phyloP scores from a whole-genome alignment of 2,888 invertebrate genomes.

The Eueremaeus valkanovi region DNA sequence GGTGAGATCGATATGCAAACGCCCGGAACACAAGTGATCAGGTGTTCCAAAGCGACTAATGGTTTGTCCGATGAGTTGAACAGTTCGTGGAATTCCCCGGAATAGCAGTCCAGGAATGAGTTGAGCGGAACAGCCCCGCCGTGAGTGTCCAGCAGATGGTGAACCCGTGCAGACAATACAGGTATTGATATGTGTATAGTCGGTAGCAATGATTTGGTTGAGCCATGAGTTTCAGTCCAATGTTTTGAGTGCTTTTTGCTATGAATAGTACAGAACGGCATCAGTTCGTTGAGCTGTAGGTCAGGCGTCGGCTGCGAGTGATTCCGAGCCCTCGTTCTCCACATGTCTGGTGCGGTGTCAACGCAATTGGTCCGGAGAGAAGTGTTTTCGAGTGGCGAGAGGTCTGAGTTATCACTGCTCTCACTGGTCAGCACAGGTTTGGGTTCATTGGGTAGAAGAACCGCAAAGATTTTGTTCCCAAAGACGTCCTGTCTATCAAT shows the following conservation, averaged over 20 bases:
- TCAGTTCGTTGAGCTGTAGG: neutral
- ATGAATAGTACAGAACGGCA: neutral
- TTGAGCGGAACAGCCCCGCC: constrained; percentile 71
- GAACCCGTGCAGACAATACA: constrained; percentile 63
- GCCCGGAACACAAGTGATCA: constrained; percentile 76
- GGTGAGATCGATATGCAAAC: constrained; percentile 52
- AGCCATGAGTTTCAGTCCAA: no score
- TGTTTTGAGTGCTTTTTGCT: neutral
- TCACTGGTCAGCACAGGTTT: neutral
- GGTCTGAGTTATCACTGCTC: neutral
- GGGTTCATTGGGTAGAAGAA: neutral
- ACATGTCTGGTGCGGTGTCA: neutral
- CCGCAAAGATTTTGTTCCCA: constrained; percentile 64
- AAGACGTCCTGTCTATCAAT: constrained; percentile 79
- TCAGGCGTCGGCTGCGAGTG: neutral
- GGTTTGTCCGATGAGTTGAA: constrained; percentile 46
- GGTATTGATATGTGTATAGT: constrained; percentile 56
- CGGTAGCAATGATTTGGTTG: no score
- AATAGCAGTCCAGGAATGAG: constrained; percentile 59
- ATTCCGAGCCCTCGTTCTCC: neutral
- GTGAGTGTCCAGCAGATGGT: constrained; percentile 67
- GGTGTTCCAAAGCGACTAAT: constrained; percentile 75
- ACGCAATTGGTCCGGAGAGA: no score
- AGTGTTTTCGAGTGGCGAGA: neutral
- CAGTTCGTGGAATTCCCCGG: constrained; percentile 17